Evolutionary conservation across 2,797 vertebrate species (phyloP).

Genomic region (Falco peregrinus): DNA sequence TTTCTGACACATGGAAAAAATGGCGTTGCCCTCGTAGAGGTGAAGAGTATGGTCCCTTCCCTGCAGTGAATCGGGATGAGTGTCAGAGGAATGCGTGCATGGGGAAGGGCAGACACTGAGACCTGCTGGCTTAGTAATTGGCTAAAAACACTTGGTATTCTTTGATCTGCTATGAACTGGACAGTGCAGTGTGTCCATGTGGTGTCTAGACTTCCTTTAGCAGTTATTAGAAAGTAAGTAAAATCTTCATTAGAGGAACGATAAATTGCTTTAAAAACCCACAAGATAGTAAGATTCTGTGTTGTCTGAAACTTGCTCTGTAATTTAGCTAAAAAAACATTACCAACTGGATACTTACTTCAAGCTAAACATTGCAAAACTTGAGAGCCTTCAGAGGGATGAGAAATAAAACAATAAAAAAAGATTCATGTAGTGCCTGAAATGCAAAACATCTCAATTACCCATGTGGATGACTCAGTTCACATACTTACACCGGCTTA

Average conservation of each 20-base stretch:
- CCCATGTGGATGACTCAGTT: background rate
- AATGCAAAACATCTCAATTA: background rate
- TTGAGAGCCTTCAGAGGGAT: background rate
- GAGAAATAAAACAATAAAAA: background rate
- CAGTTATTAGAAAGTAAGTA: background rate
- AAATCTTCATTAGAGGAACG: background rate
- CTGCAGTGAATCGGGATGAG: background rate
- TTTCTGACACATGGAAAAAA: background rate
- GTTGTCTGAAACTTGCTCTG: background rate
- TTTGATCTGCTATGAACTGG: background rate
- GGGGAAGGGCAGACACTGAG: background rate
- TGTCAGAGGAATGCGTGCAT: background rate
- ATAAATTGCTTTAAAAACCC: background rate
- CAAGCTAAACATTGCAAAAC: background rate
- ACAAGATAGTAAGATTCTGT: background rate
- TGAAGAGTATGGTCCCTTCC: background rate
- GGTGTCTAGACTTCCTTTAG: background rate
- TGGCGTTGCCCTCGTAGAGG: background rate
- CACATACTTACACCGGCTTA: background rate
- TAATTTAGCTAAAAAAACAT: slow-evolving; percentile 13
- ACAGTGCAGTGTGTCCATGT: background rate
- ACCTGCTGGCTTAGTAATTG: background rate
- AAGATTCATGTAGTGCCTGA: background rate
- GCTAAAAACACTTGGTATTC: background rate
- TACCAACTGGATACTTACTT: background rate